Evolutionary conservation across 1,140 invertebrate genomes (phyloP), one percentile per base, ranked within the genome.

Genomic region (Andricus grossulariae): DNA sequence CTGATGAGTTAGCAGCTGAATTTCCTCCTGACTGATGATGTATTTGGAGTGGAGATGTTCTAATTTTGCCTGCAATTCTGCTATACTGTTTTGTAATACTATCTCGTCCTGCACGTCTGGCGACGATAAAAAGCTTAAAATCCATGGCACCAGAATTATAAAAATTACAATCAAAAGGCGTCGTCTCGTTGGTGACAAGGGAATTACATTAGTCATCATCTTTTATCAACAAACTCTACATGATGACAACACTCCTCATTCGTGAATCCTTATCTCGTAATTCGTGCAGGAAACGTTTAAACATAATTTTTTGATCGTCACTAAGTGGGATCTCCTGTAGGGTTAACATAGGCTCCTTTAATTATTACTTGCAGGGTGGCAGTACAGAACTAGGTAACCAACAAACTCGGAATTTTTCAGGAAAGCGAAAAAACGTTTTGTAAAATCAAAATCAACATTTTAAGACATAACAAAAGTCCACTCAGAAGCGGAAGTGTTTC

Each of bases 1-100:
- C 49, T 91, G 90, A 74, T 89, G 89, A 0, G 89, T 89, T 2
- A 91, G 73, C 21, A 90, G 39, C 60, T 87, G 89, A 73, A 91
- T 89, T 80, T 93, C 92, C 74, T 94, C 91, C 54, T 93, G 88
- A 73, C 93, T 93, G 39, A 88, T 89, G 50, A 91, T 78, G 83
- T 93, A 94, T 76, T 94, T 89, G 39, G 92, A 88, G 73, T 94
- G 92, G 12, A 94, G 87, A 83, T 93, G 92, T 79, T 94, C 93
- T 15, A 94, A 80, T 50, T 93, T 92, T 10, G 93, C 91, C 75
- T 93, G 92, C 54, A 95, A 82, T 79, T 94, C 94, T 3, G 93
- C 93, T 52, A 94, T 92, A 74, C 91, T 90, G 73, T 93, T 92
- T 75, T 93, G 93, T 60, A 94, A 82, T 12, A 91, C 77, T 45